Evolutionary conservation across 2,797 vertebrate species (phyloP), one percentile per base, ranked within the genome.

Genomic region (Poliocrania exsul): DNA sequence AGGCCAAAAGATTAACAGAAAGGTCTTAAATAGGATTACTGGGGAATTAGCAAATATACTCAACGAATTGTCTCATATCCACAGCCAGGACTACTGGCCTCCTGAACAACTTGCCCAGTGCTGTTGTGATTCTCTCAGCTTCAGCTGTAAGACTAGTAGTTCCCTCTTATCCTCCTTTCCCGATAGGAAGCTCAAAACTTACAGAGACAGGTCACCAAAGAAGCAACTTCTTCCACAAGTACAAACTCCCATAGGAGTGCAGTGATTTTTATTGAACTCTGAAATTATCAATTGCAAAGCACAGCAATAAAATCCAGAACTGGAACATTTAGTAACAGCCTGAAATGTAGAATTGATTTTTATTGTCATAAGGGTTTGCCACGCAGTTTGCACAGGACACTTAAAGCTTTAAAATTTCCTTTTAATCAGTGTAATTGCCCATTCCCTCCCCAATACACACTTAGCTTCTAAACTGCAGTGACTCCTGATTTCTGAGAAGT

Each of bases 401-500:
- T 86, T 81, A 65, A n/a, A 92, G 86, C 64, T 89, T 94, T 50
- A 86, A 40, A 89, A 73, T 83, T 90, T 81, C 77, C 54, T 75
- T 95, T 93, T 87, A 75, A 92, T 88, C 86, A 89, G 47, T 11
- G 7, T 37, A 93, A 95, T 85, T 65, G 57, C 51, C 40, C 33
- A 71, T 67, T 85, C 42, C 38, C 40, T 56, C 17, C 50, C 57
- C 47, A 69, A 33, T 6, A 54, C 18, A 57, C 31, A 73, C 13
- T 79, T n/a, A 50, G 2, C 2, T 26, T 87, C 37, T 92, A 78
- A 82, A 86, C 53, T 71, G 50, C 94, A 94, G 53, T 42, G 35
- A 77, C 81, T 88, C 82, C 65, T 84, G 78, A 92, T 95, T 95
- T 94, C 62, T 88, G 83, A 92, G 56, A 88, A 90, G 26, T 94